Evolutionary conservation across 2,888 invertebrate genomes (phyloP), one percentile per base, ranked within the genome.

Genomic region (Xestobium rufovillosum): DNA sequence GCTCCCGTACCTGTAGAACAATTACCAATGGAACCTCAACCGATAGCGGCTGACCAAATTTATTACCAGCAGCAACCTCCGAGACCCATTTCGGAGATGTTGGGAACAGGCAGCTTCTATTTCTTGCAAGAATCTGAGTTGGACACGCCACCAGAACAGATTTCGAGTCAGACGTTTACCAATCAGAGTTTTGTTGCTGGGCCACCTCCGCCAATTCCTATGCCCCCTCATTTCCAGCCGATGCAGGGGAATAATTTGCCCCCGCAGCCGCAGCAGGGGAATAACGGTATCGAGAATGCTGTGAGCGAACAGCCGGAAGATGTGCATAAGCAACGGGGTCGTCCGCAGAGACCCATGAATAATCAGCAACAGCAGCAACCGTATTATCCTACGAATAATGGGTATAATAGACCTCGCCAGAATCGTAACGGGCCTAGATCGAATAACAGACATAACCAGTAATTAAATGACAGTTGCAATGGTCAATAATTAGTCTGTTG

Each of bases 81-180:
- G 2, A 69, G 76, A 42, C 83, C 84, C 3, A 73, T 85, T 43
- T 73, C 82, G 8, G 85, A 86, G 56, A 81, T 85, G 16, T 77
- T 85, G 48, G 83, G 83, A 15, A 73, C 77, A 4, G 82, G 83
- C 39, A 83, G 80, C 60, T 84, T 85, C 65, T 83, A 76, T 62
- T 15, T 40, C 41, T 54, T 55, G 19, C 40, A 63, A 60, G 65
- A 94, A 57, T 91, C 91, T 13, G 91, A 91, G 66, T 71, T 88
- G 46, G 88, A 88, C 61, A 79, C 82, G 33, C 81, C 83, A 1
- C 67, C 66, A 27, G 73, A 73, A 48, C 66, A 67, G 25, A 87
- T 89, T 56, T 83, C 85, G 14, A 77, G 83, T 15, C 86, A 87
- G 66, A 88, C 87, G 28, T 89, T 83, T 64, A 88, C 87, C 36